Evolutionary conservation across 2,797 vertebrate genomes (phyloP), one percentile per base, ranked within the genome.

Genomic region (Babyrousa celebensis): DNA sequence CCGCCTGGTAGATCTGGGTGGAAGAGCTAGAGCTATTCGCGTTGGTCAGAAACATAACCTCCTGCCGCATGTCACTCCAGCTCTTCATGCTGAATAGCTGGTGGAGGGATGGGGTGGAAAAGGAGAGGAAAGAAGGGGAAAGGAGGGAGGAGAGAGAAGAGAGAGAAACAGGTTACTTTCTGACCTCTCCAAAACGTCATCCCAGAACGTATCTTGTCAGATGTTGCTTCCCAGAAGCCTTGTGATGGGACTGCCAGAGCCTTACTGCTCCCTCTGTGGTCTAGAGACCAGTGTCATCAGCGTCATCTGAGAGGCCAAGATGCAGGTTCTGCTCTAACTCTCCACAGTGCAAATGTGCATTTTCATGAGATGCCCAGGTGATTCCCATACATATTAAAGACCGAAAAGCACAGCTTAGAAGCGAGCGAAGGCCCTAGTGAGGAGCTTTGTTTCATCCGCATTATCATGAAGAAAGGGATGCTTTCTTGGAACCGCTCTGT

Each of bases 11-110:
- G 97, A 99, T 99, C 97, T 99, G 91, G 0, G 98, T 98, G 77
- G 99, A 99, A 0, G 99, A 99, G 8, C 99, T 98, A 0, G 99
- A 99, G 96, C 99, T 98, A 23, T 99, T 99, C 75, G 98, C 98
- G 0, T 97, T 98, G 10, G 97, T 99, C 96, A 99, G 98, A 97
- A 99, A 99, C 96, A 99, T 83, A 95, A 99, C 99, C 98, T 99
- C 99, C 6, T 99, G 99, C 89, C 99, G 98, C 99, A 99, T 99
- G 97, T 99, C 99, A 0, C 99, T 98, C 99, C 99, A 99, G 97
- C 99, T 99, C 98, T 98, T 99, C 99, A 99, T 99, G 85, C 98
- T 98, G 43, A 99, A 98, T 96, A 99, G 72, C 99, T 99, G 96
- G 3, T 72, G 6, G 48, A 5, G 20, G 21, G 0, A 74, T 5